Evolutionary conservation across 2,797 vertebrate genomes (phyloP).

Genomic region (Pogonophryne albipinna): DNA sequence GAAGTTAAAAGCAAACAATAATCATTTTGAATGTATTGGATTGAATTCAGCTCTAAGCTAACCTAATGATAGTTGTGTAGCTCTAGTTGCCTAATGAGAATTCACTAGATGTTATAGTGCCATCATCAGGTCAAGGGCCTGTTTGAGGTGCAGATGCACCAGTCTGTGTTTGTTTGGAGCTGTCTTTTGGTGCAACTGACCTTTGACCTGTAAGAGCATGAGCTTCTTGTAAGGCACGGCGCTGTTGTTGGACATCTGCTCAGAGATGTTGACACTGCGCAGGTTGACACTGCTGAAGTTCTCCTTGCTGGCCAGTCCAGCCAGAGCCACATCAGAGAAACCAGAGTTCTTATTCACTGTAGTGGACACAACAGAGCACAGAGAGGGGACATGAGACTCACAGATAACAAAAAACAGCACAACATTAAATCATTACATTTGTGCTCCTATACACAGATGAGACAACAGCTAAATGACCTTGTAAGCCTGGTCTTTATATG

Average conservation of each 20-base stretch:
- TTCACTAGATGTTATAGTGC: not conserved
- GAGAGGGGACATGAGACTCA: not conserved
- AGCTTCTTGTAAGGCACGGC: constrained; percentile 94
- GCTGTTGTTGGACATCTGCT: constrained; percentile 96
- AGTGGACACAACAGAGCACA: constrained; percentile 6
- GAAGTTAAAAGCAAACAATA: not conserved
- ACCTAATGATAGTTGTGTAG: not conserved
- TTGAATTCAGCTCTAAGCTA: not conserved
- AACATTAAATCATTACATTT: not conserved
- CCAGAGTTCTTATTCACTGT: constrained; percentile 91
- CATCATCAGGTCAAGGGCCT: not conserved
- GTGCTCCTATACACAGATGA: not conserved
- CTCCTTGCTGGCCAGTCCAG: constrained; percentile 94
- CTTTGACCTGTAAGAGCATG: constrained; percentile 97
- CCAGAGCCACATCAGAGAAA: constrained; percentile 93
- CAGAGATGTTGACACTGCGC: constrained; percentile 90
- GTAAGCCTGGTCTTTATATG: not conserved
- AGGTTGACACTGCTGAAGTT: constrained; percentile 93
- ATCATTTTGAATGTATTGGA: not conserved
- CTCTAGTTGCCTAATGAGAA: not conserved
- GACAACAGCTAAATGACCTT: not conserved
- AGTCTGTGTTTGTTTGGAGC: not conserved
- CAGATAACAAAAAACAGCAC: not conserved
- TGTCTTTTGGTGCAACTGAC: constrained; percentile 71
- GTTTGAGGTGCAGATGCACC: too few relatives aligned